Base-by-base conservation (phyloP, 2,797 vertebrate species). In the Euthynnus affinis region DNA sequence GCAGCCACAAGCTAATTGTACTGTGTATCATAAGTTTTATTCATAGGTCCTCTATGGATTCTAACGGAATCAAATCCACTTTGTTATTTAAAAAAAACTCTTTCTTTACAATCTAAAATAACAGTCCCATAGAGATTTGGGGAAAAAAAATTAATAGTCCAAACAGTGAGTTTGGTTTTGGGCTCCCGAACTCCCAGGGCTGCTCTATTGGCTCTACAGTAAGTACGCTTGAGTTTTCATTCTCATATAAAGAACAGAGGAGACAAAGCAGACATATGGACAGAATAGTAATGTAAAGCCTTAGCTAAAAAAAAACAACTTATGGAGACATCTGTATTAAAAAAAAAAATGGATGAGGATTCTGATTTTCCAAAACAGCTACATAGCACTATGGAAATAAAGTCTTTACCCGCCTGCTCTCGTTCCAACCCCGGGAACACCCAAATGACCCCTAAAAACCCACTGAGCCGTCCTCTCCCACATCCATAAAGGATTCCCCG, bases 401-500 rank as follows among this genome's bases (percentile, higher is more conserved):
- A 84, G 74, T 66, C 72, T 60, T 80, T 79, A 70, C 42, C 72
- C 61, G 9, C 23, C 59, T 13, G 72, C 65, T 70, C 66, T 76
- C 6, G 2, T 83, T 83, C 66, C 52, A 72, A 44, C 51, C 51
- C 55, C 27, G 15, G 48, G 22, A 79, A 76, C 74, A 56, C 67
- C 40, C 61, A 72, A 69, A 71, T 9, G 68, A 79, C 77, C 82
- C 66, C 55, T 60, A 55, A 85, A 85, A 75, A 56, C 17, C 63
- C 74, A 46, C 52, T 32, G 83, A 87, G 80, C 65, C 34, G 14
- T 71, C 63, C 57, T 62, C 84, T 83, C 74, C 67, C 84, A 77
- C 82, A 69, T 81, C 77, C 79, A 76, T 71, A 58, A 84, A 78
- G 68, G 79, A 81, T 78, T 81, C 77, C 78, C 83, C 12, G 8